A percentile compares a stretch with the other conserved stretches of the same genome.
Evolutionary conservation across 2,797 vertebrate genomes (phyloP).

Genomic region (Eulemur coronatus): DNA sequence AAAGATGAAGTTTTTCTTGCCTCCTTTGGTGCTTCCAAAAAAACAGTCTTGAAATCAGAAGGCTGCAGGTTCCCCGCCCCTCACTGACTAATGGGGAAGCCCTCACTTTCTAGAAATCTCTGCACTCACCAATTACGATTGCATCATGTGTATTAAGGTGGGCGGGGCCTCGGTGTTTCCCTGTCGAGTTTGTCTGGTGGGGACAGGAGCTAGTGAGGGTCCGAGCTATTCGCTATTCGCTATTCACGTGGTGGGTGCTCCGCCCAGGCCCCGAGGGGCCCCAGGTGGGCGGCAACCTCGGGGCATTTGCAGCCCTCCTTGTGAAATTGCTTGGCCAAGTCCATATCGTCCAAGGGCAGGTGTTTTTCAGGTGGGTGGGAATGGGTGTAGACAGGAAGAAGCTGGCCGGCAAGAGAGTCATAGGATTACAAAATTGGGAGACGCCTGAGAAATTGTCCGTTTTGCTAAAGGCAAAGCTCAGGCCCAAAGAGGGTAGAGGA

Average conservation of each 20-base stretch:
- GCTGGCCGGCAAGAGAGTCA: background rate
- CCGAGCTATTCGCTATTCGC: fast-evolving
- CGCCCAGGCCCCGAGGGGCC: fast-evolving
- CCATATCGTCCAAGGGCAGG: background rate
- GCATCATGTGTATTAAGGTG: background rate
- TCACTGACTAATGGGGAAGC: too few relatives aligned
- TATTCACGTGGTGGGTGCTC: too few relatives aligned
- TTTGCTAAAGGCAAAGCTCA: background rate
- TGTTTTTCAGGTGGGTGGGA: background rate
- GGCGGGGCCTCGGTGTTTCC: fast-evolving
- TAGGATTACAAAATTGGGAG: background rate
- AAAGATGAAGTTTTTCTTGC: too few relatives aligned
- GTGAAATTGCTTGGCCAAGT: background rate
- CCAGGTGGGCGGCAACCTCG: background rate
- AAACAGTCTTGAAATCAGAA: too few relatives aligned
- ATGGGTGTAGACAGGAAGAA: background rate
- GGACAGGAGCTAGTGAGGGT: fast-evolving
- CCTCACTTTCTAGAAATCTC: constrained; percentile 30
- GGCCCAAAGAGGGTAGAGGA: fast-evolving
- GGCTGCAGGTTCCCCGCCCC: too few relatives aligned
- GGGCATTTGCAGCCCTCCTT: background rate
- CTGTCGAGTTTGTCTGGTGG: fast-evolving
- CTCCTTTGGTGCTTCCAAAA: too few relatives aligned
- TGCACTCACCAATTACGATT: background rate
- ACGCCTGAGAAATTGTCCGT: background rate